Conservation (phyloP, 2,888 invertebrate genomes). For the Drosophila prolongata region DNA sequence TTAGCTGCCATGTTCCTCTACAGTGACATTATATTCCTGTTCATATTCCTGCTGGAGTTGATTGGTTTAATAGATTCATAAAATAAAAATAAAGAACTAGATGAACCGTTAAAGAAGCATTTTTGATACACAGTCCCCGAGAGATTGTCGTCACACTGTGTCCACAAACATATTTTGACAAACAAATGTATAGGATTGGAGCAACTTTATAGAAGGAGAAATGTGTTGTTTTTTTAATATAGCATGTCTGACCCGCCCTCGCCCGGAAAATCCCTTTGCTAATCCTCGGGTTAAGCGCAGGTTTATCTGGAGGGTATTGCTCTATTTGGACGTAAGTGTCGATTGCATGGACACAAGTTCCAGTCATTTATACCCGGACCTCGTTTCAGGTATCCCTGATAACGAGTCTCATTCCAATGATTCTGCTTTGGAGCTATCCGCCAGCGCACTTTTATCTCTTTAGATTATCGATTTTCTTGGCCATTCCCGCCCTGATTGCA, state of each 20-base stretch:
- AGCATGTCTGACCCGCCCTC: neutral
- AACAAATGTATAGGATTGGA: neutral
- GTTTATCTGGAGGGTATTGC: neutral
- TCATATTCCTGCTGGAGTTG: conserved; percentile 34
- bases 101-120: no score
- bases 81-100: neutral
- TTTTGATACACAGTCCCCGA: neutral
- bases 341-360: neutral
- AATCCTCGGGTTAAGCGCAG: neutral
- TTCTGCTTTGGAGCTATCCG: neutral
- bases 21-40: conserved; percentile 47
- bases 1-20: conserved; percentile 60
- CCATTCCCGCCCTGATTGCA: neutral
- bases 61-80: conserved; percentile 44
- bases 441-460: neutral
- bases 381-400: neutral
- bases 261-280: neutral
- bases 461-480: neutral
- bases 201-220: neutral
- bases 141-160: neutral
- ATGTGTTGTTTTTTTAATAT: neutral
- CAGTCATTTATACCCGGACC: neutral
- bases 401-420: neutral
- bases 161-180: neutral
- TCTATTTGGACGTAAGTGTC: neutral